Evolutionary conservation across 2,113 vertebrate species (phyloP).

Genomic region (Prinia subflava): DNA sequence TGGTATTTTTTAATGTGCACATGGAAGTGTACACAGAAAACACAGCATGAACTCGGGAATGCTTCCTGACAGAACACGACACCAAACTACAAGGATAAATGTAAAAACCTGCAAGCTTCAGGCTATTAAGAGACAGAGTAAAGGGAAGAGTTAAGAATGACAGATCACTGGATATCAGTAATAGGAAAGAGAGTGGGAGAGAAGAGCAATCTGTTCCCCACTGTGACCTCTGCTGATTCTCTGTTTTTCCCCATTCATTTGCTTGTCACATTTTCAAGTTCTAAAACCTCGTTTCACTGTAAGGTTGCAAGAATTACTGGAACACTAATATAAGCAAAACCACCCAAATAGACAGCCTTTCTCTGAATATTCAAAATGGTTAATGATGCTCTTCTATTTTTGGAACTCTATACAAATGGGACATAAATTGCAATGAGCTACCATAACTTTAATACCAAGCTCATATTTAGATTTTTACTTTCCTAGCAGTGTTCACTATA

Average conservation of each 20-base stretch:
- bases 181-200: not conserved
- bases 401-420: conserved; percentile 43
- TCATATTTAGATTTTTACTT: conserved; percentile 56
- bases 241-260: not conserved
- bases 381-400: conserved; percentile 13
- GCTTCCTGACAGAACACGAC: not conserved
- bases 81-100: not conserved
- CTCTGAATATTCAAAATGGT: not conserved
- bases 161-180: not conserved
- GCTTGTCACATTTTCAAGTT: not conserved
- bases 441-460: conserved; percentile 42
- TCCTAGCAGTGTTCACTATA: not conserved
- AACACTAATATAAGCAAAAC: not conserved
- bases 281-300: not conserved
- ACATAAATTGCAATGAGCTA: conserved; percentile 39
- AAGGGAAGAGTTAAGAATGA: not conserved
- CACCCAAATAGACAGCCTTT: conserved; percentile 20
- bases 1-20: not conserved
- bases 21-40: not conserved
- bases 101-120: not conserved
- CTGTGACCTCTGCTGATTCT: not conserved
- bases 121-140: not conserved
- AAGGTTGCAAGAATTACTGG: not conserved
- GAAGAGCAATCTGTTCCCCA: not conserved
- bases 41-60: not conserved